Evolutionary conservation across 2,888 invertebrate genomes (phyloP).

Genomic region (Oligia fasciuncula): DNA sequence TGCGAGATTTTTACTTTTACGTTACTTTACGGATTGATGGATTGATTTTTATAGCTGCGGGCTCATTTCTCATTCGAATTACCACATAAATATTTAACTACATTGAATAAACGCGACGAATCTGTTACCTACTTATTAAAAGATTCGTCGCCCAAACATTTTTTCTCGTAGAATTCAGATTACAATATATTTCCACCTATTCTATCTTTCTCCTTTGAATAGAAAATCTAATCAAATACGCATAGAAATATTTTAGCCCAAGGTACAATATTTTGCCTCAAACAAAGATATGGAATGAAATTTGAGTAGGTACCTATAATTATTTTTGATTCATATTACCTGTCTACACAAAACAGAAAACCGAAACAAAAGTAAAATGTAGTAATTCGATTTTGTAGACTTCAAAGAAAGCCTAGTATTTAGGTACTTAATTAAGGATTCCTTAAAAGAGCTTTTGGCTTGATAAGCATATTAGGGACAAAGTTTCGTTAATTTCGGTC

Average conservation of each 20-base stretch:
- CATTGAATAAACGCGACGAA: neutral
- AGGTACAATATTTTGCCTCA: neutral
- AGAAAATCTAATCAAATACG: conserved; percentile 29
- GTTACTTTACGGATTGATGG: too few species aligned
- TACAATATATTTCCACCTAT: conserved; percentile 5
- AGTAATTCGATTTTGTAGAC: conserved; percentile 16
- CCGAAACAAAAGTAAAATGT: neutral
- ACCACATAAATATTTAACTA: conserved; percentile 1
- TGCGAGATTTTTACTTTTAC: too few species aligned
- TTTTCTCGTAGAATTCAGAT: neutral
- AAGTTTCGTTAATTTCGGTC: conserved; percentile 20
- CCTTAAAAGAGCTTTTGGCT: conserved; percentile 1
- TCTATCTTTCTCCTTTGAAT: conserved; percentile 17
- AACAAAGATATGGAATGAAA: neutral
- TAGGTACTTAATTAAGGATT: neutral
- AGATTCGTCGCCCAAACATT: neutral
- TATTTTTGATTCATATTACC: conserved; percentile 3
- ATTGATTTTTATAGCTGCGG: neutral
- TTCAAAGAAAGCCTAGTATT: neutral
- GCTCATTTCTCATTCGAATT: conserved; percentile 8
- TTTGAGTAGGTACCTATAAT: neutral
- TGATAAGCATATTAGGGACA: neutral
- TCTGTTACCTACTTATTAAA: neutral
- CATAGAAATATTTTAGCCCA: conserved; percentile 1
- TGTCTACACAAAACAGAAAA: neutral